phyloP scores from a whole-genome alignment of 2,797 vertebrate species.

The Malacoctenus gilli region DNA sequence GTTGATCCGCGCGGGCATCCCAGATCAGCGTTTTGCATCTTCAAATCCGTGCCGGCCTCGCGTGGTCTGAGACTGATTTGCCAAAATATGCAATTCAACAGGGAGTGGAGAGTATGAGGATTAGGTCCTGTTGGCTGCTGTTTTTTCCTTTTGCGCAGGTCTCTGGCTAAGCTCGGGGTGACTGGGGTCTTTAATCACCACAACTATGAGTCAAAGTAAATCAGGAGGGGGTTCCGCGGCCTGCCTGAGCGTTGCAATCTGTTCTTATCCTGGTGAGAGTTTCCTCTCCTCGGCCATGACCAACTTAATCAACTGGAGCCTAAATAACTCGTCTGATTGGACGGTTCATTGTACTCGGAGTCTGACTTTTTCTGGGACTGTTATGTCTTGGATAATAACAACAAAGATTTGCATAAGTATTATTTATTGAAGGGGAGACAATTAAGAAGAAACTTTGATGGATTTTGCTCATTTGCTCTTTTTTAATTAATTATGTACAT shows the following conservation, averaged over 20 bases:
- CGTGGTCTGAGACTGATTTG: conserved; percentile 32
- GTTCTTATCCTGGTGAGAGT: conserved; percentile 23
- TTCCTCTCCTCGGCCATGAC: conserved; percentile 24
- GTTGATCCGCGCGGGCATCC: conserved; percentile 20
- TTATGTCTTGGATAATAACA: conserved; percentile 18
- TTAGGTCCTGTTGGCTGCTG: conserved; percentile 47
- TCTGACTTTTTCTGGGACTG: conserved; percentile 7
- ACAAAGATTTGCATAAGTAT: conserved; percentile 44
- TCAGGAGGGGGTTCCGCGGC: conserved; percentile 18
- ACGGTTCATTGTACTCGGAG: conserved; percentile 10
- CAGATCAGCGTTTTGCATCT: conserved; percentile 35
- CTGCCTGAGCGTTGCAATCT: conserved; percentile 34
- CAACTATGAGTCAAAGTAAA: conserved; percentile 39
- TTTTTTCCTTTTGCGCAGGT: conserved; percentile 35
- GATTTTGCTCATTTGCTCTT: background rate
- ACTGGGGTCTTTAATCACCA: conserved; percentile 38
- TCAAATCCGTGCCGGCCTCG: conserved; percentile 18
- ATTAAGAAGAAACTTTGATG: conserved; percentile 7
- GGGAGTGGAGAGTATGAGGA: conserved; percentile 24
- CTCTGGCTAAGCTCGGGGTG: conserved; percentile 46
- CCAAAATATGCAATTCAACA: conserved; percentile 17
- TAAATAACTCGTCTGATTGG: conserved; percentile 25
- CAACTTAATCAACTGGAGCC: conserved; percentile 13
- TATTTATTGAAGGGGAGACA: conserved; percentile 50
- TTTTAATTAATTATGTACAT: conserved; percentile 15